Conservation (phyloP, 2,888 invertebrate genomes). For the Callosobruchus maculatus region DNA sequence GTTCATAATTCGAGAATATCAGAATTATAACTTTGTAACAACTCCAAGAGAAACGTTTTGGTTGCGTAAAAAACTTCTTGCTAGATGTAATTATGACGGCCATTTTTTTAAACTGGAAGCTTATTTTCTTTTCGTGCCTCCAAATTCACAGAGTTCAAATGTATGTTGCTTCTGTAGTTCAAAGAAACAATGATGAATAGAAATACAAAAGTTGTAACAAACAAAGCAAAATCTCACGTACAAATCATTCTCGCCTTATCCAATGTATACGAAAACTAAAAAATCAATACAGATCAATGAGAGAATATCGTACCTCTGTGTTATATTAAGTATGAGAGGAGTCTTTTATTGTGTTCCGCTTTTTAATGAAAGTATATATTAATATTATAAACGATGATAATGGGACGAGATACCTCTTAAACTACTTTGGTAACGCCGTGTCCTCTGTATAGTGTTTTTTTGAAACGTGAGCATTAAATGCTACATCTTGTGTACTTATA, state of each 20-base stretch:
- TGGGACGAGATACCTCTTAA: slow-evolving; percentile 51
- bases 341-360: slow-evolving; percentile 52
- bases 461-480: slow-evolving; percentile 54
- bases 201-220: background rate
- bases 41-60: too few relatives aligned
- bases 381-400: slow-evolving; percentile 44
- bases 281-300: slow-evolving; percentile 43
- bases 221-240: slow-evolving; percentile 10
- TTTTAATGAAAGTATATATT: slow-evolving; percentile 50
- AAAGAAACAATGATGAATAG: background rate
- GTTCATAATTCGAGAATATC: too few relatives aligned
- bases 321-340: slow-evolving; percentile 48
- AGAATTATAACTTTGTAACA: too few relatives aligned
- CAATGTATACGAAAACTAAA: slow-evolving; percentile 63
- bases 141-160: too few relatives aligned
- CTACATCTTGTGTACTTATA: slow-evolving; percentile 54
- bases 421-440: slow-evolving; percentile 51
- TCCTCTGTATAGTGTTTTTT: slow-evolving; percentile 53
- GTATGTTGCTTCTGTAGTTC: too few relatives aligned
- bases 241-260: slow-evolving; percentile 58
- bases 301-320: slow-evolving; percentile 51
- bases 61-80: too few relatives aligned
- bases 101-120: too few relatives aligned
- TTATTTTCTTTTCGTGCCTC: too few relatives aligned
- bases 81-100: too few relatives aligned